phyloP scores from a whole-genome alignment of 2,113 vertebrate genomes.

The Saguinus midas region DNA sequence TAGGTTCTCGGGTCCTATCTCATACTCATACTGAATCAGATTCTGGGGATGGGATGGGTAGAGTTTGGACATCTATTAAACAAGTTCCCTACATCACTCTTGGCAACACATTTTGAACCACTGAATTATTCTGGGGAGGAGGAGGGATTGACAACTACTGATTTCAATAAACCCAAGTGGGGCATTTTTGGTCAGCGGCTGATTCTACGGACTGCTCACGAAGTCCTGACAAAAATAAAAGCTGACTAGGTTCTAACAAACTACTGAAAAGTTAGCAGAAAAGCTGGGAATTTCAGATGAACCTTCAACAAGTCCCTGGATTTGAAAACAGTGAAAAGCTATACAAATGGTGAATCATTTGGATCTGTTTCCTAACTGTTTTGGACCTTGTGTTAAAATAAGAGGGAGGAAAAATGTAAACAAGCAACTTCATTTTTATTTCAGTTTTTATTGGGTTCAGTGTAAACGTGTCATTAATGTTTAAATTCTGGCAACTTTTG shows the following conservation, averaged over 20 bases:
- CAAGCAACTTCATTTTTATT: conserved; percentile 33
- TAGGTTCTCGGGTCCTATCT: neutral
- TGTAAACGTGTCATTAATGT: conserved; percentile 2
- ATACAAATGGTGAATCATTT: neutral
- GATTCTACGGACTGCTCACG: neutral
- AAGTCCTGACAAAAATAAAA: conserved; percentile 6
- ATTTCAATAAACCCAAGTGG: conserved; percentile 18
- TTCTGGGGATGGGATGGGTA: neutral
- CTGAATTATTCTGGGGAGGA: neutral
- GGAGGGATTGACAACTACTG: neutral
- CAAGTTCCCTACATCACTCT: neutral
- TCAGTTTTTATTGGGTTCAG: conserved; percentile 19
- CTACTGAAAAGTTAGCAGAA: neutral
- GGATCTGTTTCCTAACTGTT: neutral
- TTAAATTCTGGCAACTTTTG: conserved; percentile 36
- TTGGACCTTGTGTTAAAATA: conserved; percentile 16
- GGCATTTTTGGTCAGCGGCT: neutral
- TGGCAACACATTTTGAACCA: neutral
- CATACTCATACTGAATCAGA: neutral
- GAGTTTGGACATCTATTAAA: neutral
- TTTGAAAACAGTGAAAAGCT: conserved; percentile 23
- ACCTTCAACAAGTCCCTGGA: neutral
- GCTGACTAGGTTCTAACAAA: neutral
- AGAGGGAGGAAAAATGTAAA: conserved; percentile 25
- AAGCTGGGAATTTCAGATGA: neutral